Percentiles rank a stretch among this genome's conserved stretches.
These are phyloP conservation scores for Sandelia bainsii DNA, from an alignment of 2,797 vertebrate species.

Conservation along the genomic window DNA sequence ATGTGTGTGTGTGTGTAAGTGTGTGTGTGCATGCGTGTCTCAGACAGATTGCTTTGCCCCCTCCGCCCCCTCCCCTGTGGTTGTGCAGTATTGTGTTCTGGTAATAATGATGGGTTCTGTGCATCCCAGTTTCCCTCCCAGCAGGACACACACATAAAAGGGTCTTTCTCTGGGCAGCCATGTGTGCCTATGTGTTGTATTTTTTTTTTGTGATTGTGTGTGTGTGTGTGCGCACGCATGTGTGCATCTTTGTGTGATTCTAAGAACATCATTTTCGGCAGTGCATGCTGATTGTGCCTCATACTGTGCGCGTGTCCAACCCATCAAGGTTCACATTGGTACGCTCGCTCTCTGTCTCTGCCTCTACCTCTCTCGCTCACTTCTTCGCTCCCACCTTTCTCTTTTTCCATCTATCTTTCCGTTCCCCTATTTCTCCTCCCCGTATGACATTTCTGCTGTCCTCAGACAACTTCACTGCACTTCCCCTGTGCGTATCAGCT, in stretches of 20 bases:
- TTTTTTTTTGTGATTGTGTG: conserved; percentile 24
- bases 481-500: conserved; percentile 25
- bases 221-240: conserved; percentile 24
- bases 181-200: conserved; percentile 23
- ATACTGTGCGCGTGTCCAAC: conserved; percentile 75
- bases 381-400: conserved; percentile 38
- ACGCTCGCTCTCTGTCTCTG: conserved; percentile 45
- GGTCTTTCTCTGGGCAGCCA: conserved; percentile 60
- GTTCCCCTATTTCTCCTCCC: conserved; percentile 59
- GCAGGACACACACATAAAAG: conserved; percentile 75
- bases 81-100: conserved; percentile 79
- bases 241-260: conserved; percentile 54
- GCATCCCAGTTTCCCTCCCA: conserved; percentile 74
- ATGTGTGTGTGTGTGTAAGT: conserved; percentile 43
- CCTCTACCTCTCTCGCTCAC: conserved; percentile 34
- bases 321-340: conserved; percentile 83
- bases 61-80: conserved; percentile 57
- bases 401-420: conserved; percentile 51
- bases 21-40: conserved; percentile 45
- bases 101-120: conserved; percentile 79
- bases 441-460: conserved; percentile 65
- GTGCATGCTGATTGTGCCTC: conserved; percentile 79
- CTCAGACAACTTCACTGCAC: conserved; percentile 53
- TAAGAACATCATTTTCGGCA: conserved; percentile 72
- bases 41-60: conserved; percentile 74